Conservation (phyloP, 2,888 invertebrate species). For the Drosophila anomelani region DNA sequence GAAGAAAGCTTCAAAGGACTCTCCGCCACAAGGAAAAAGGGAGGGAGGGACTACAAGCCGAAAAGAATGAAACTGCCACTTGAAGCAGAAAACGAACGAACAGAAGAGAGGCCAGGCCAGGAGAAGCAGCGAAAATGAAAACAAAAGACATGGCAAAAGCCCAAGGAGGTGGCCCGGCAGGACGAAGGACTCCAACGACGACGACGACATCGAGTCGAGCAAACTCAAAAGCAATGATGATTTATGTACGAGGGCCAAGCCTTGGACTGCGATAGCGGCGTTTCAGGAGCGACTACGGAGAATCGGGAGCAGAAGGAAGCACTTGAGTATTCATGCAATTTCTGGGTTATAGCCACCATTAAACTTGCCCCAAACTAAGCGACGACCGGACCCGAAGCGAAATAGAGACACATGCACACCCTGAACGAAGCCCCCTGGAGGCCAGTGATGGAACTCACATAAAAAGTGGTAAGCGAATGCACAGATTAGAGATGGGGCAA, state of each 20-base stretch:
- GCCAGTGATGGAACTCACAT: constrained; percentile 10
- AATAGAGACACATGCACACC: constrained; percentile 33
- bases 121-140: constrained; percentile 38
- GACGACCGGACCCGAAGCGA: constrained; percentile 19
- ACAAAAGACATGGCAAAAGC: constrained; percentile 65
- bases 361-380: constrained; percentile 69
- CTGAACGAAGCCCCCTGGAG: constrained; percentile 22
- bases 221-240: constrained; percentile 79
- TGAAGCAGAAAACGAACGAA: constrained; percentile 57
- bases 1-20: constrained; percentile 70
- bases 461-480: constrained; percentile 20
- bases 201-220: constrained; percentile 46
- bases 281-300: constrained; percentile 34
- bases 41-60: constrained; percentile 26
- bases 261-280: constrained; percentile 39
- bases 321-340: constrained; percentile 80
- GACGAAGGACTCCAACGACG: constrained; percentile 37
- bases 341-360: constrained; percentile 78
- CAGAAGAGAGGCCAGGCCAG: constrained; percentile 10
- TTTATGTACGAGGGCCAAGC: constrained; percentile 73
- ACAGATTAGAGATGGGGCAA: constrained; percentile 27
- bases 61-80: constrained; percentile 73
- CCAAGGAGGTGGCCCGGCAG: constrained; percentile 30
- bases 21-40: neutral
- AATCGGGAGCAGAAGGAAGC: constrained; percentile 41